phyloP scores from a whole-genome alignment of 2,888 invertebrate species.

The Chrysina gloriosa region DNA sequence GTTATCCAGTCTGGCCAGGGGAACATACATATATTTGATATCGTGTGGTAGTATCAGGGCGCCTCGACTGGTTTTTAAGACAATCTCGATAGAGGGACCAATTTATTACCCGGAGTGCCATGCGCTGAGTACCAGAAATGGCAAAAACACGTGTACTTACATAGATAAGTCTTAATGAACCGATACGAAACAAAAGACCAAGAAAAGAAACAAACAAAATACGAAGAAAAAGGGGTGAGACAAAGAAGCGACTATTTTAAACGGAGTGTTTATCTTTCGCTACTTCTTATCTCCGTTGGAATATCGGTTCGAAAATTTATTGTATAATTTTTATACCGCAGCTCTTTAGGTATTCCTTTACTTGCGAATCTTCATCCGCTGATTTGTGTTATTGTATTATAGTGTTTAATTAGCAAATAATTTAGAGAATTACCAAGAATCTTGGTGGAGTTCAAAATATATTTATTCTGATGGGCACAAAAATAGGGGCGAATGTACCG shows the following conservation, averaged over 20 bases:
- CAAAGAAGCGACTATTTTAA: constrained; percentile 9
- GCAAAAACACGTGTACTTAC: constrained; percentile 63
- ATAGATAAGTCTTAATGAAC: constrained; percentile 62
- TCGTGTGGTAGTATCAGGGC: constrained; percentile 42
- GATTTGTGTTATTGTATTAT: too few species aligned
- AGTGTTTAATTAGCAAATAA: too few species aligned
- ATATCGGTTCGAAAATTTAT: constrained; percentile 12
- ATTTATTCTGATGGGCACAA: too few species aligned
- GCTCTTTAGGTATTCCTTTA: neutral
- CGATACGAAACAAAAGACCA: constrained; percentile 46
- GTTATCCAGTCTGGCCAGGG: neutral
- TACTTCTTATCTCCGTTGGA: constrained; percentile 11
- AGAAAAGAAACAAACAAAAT: constrained; percentile 32
- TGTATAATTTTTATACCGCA: constrained; percentile 2
- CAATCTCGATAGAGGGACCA: constrained; percentile 58
- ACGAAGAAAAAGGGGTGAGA: constrained; percentile 7
- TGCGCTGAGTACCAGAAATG: constrained; percentile 60
- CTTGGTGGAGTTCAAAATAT: too few species aligned
- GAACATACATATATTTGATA: constrained; percentile 21
- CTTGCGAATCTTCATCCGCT: neutral
- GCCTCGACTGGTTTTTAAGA: constrained; percentile 58
- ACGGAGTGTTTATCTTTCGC: constrained; percentile 16
- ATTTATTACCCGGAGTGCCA: constrained; percentile 58
- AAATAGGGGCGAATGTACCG: too few species aligned
- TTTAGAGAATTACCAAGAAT: too few species aligned